These are phyloP conservation scores for Augiades crinisus DNA, from an alignment of 2,888 invertebrate species.

Conservation along the genomic window DNA sequence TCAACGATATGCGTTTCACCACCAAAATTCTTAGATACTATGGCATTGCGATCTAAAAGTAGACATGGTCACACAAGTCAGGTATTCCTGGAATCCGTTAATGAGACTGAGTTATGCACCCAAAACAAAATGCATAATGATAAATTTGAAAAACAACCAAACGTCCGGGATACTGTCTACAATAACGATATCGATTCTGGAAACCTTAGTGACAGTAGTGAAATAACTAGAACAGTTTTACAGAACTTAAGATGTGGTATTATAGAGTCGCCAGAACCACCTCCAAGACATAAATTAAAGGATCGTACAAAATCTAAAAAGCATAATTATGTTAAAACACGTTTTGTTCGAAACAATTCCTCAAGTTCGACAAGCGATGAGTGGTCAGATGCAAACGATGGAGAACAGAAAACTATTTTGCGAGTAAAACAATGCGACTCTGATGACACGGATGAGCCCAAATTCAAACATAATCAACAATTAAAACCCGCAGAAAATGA, in stretches of 20 bases:
- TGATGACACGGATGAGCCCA: conserved; percentile 64
- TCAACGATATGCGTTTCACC: conserved; percentile 67
- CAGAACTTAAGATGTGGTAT: conserved; percentile 65
- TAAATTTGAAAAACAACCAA: conserved; percentile 30
- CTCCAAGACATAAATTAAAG: conserved; percentile 62
- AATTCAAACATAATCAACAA: conserved; percentile 42
- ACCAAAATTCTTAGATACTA: conserved; percentile 89
- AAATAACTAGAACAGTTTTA: conserved; percentile 65
- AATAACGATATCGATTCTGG: conserved; percentile 55
- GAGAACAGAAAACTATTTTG: conserved; percentile 69
- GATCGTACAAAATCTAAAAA: conserved; percentile 66
- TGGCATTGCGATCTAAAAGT: conserved; percentile 87
- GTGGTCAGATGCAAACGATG: conserved; percentile 73
- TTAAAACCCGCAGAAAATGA: conserved; percentile 58
- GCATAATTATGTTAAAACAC: conserved; percentile 75
- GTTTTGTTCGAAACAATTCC: conserved; percentile 71
- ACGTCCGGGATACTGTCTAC: conserved; percentile 24
- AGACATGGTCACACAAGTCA: conserved; percentile 83
- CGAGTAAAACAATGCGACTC: conserved; percentile 74
- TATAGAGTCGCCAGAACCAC: conserved; percentile 73
- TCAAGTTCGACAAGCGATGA: conserved; percentile 76
- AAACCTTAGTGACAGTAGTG: conserved; percentile 69
- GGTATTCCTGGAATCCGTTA: conserved; percentile 78
- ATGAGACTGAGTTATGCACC: conserved; percentile 48
- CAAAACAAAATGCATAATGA: conserved; percentile 30